Evolutionary conservation across 2,888 invertebrate genomes (phyloP).

Genomic region (Arge pagana): DNA sequence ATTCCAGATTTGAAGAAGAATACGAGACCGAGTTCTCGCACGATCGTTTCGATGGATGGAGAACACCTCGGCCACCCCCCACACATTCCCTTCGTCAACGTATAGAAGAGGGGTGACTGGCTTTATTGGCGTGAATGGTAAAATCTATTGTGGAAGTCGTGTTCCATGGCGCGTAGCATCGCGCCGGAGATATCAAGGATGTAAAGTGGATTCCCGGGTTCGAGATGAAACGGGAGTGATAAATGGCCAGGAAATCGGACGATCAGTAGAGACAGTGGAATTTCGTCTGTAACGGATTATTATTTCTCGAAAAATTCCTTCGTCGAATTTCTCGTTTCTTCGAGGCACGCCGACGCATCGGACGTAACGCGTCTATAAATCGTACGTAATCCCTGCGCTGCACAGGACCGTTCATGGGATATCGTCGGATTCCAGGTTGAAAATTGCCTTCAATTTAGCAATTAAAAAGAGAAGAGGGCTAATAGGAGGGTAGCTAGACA

Average conservation of each 20-base stretch:
- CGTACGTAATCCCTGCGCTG: constrained; percentile 28
- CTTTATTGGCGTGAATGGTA: too few relatives aligned
- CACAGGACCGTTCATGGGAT: constrained; percentile 26
- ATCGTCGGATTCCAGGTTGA: constrained; percentile 46
- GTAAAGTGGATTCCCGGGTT: too few relatives aligned
- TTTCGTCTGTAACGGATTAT: constrained; percentile 15
- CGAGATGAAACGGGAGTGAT: too few relatives aligned
- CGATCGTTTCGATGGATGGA: too few relatives aligned
- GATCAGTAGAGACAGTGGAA: constrained; percentile 10
- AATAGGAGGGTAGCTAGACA: constrained; percentile 57
- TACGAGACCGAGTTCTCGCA: too few relatives aligned
- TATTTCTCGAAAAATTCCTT: constrained; percentile 19
- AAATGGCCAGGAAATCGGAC: constrained; percentile 1
- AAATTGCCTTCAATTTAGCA: constrained; percentile 58
- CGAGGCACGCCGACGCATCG: constrained; percentile 11
- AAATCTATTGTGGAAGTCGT: too few relatives aligned
- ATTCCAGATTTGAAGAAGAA: too few relatives aligned
- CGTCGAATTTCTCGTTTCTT: constrained; percentile 9
- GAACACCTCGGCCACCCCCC: too few relatives aligned
- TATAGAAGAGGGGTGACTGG: too few relatives aligned
- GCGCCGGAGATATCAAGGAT: too few relatives aligned
- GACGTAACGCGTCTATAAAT: constrained; percentile 43
- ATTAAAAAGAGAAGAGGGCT: constrained; percentile 55
- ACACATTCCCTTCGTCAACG: too few relatives aligned
- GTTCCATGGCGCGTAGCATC: too few relatives aligned